Evolutionary conservation across 2,888 invertebrate genomes (phyloP).

Genomic region (Chloromyia formosa): DNA sequence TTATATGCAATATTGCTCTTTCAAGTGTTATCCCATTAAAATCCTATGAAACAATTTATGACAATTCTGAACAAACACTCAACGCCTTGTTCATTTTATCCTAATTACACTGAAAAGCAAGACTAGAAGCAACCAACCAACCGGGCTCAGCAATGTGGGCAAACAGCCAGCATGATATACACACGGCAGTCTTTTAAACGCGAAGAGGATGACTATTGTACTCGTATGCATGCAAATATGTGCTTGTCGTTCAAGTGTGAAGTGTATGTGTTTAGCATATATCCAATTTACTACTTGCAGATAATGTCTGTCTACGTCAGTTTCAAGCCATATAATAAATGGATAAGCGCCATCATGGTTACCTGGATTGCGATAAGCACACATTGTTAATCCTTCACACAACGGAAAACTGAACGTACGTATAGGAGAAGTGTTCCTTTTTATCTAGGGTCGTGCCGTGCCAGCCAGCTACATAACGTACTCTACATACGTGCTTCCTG

Average conservation of each 20-base stretch:
- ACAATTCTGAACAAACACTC: too few relatives aligned
- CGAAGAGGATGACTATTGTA: neutral
- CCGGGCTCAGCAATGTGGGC: neutral
- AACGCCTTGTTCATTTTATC: too few relatives aligned
- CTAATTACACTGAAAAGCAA: too few relatives aligned
- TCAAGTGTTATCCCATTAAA: too few relatives aligned
- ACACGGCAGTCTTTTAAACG: neutral
- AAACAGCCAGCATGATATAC: neutral
- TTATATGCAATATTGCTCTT: too few relatives aligned
- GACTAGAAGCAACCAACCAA: neutral
- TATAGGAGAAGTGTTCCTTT: neutral
- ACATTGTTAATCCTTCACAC: constrained; percentile 40
- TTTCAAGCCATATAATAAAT: constrained; percentile 17
- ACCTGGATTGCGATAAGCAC: constrained; percentile 31
- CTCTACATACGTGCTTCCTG: neutral
- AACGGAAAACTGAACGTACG: neutral
- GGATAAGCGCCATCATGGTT: constrained; percentile 39
- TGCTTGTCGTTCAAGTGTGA: neutral
- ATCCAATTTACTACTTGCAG: constrained; percentile 20
- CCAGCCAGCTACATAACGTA: neutral
- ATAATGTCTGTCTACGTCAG: constrained; percentile 20
- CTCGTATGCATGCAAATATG: constrained; percentile 1
- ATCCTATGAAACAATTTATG: too few relatives aligned
- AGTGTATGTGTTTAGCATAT: neutral
- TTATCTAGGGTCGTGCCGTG: constrained; percentile 10